Evolutionary conservation across 2,888 invertebrate species (phyloP).

Genomic region (Drosophila mayaguana): DNA sequence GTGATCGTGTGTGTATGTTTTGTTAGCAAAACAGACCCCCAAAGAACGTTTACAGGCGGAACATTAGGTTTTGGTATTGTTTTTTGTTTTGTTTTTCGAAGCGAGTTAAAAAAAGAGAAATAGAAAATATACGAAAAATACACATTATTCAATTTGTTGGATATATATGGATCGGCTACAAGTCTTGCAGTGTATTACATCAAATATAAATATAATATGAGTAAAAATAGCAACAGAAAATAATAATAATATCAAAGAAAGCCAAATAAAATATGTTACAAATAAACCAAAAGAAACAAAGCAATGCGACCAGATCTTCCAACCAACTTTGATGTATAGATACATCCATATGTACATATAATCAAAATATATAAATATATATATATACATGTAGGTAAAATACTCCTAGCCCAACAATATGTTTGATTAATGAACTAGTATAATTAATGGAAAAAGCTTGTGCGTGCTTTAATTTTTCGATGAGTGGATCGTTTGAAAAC

Average conservation of each 20-base stretch:
- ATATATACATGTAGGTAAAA: constrained; percentile 18
- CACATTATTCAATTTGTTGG: constrained; percentile 82
- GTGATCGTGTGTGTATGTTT: constrained; percentile 54
- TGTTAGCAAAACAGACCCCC: constrained; percentile 83
- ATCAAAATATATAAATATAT: constrained; percentile 5
- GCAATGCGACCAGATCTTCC: constrained; percentile 37
- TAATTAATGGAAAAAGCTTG: constrained; percentile 34
- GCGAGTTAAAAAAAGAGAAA: constrained; percentile 85
- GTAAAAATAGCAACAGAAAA: constrained; percentile 50
- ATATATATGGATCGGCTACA: constrained; percentile 62
- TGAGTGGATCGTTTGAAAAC: constrained; percentile 18
- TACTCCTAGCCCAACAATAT: constrained; percentile 30
- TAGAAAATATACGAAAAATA: constrained; percentile 84
- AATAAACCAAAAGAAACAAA: constrained; percentile 37
- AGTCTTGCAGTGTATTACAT: constrained; percentile 58
- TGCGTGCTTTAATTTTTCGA: constrained; percentile 29
- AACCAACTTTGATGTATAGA: constrained; percentile 23
- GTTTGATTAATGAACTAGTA: constrained; percentile 20
- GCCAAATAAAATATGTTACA: constrained; percentile 35
- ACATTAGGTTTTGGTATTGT: constrained; percentile 66
- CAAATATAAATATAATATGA: constrained; percentile 45
- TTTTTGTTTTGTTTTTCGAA: constrained; percentile 67
- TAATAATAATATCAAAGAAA: constrained; percentile 26
- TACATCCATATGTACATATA: constrained; percentile 16
- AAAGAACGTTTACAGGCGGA: constrained; percentile 82